These are phyloP conservation scores for Caenorhabditis imperialis DNA, from an alignment of 2,888 invertebrate genomes.

Conservation along the genomic window DNA sequence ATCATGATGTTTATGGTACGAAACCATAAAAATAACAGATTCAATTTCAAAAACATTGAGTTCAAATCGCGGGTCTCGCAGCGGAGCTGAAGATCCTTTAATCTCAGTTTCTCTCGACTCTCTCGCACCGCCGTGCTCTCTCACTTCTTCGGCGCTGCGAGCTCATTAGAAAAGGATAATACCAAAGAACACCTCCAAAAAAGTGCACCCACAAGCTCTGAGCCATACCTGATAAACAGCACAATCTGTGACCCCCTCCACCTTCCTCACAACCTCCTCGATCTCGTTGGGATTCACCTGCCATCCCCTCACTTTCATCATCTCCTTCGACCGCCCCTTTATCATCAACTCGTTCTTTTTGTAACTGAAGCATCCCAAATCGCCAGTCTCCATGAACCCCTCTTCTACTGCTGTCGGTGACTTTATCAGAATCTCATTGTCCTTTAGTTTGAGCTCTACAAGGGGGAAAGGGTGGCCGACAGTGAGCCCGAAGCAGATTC, in stretches of 20 bases:
- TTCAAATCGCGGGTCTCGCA: too few species aligned
- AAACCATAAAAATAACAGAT: too few species aligned
- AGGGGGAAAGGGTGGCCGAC: conserved; percentile 64
- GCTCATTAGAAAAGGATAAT: too few species aligned
- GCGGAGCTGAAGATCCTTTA: too few species aligned
- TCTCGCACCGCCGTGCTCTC: too few species aligned
- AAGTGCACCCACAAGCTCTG: too few species aligned
- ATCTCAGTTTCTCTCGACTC: too few species aligned
- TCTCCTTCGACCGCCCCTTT: conserved; percentile 63
- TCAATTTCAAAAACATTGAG: too few species aligned
- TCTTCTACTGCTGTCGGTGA: conserved; percentile 46
- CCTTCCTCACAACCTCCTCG: conserved; percentile 52
- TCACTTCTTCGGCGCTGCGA: too few species aligned
- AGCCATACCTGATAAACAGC: conserved; percentile 55
- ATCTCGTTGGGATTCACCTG: conserved; percentile 67
- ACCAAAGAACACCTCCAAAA: too few species aligned
- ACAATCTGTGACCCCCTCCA: conserved; percentile 55
- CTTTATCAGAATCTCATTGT: conserved; percentile 57
- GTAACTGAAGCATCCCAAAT: conserved; percentile 28
- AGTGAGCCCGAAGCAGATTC: conserved; percentile 24
- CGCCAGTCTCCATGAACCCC: conserved; percentile 49
- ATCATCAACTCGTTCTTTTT: conserved; percentile 56
- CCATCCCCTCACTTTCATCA: conserved; percentile 67
- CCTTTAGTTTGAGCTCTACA: conserved; percentile 49
- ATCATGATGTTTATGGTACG: too few species aligned